A percentile compares a stretch with the other conserved stretches of the same genome.
phyloP scores from a whole-genome alignment of 1,140 invertebrate genomes.

The Liolophura sinensis region DNA sequence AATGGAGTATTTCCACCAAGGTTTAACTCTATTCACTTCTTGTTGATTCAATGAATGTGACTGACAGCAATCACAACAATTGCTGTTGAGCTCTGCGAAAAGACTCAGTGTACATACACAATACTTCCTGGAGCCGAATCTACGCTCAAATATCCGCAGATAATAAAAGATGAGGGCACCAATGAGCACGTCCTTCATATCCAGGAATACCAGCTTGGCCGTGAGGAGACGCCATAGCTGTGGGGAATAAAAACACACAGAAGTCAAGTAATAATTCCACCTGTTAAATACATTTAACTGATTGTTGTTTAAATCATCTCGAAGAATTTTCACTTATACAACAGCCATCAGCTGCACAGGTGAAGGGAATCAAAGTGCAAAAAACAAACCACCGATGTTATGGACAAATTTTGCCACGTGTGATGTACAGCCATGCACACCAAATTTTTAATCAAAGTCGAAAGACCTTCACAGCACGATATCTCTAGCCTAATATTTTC shows the following conservation, averaged over 20 bases:
- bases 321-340: neutral
- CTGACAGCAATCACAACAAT: neutral
- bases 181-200: conserved; percentile 64
- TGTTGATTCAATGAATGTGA: neutral
- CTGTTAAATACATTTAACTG: neutral
- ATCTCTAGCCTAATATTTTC: too few relatives aligned
- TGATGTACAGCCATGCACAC: too few relatives aligned
- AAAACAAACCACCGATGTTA: too few relatives aligned
- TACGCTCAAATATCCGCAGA: conserved; percentile 65
- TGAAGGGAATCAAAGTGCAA: too few relatives aligned
- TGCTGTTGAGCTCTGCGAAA: neutral
- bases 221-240: conserved; percentile 60
- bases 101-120: conserved; percentile 32
- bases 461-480: too few relatives aligned
- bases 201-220: conserved; percentile 61
- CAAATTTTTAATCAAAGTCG: too few relatives aligned
- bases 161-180: conserved; percentile 64
- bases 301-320: neutral
- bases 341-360: too few relatives aligned
- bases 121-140: conserved; percentile 65
- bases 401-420: too few relatives aligned
- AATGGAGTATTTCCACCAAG: neutral
- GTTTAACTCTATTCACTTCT: neutral
- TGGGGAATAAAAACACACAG: conserved; percentile 33
- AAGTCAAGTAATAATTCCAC: neutral